These are phyloP conservation scores for Oreocharis arfaki DNA, from an alignment of 2,113 vertebrate species.

Conservation along the genomic window DNA sequence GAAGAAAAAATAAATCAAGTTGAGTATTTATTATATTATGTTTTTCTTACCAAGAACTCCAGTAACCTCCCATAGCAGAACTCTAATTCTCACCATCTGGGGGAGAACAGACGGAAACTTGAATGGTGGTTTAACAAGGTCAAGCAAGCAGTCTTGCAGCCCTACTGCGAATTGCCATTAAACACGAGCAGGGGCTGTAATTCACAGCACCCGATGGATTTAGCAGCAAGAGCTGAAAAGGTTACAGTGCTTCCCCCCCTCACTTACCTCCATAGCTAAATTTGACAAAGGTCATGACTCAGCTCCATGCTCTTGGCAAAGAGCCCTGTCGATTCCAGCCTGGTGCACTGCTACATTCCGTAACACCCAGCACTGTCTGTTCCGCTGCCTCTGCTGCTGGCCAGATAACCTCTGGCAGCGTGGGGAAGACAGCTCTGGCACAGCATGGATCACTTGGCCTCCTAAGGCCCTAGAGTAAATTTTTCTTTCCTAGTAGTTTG, in stretches of 20 bases:
- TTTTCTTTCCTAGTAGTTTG: not conserved
- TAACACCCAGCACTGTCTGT: not conserved
- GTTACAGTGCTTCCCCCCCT: not conserved
- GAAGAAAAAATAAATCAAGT: not conserved
- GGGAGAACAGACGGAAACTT: not conserved
- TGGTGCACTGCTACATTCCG: not conserved
- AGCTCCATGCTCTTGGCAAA: not conserved
- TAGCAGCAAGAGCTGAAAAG: not conserved
- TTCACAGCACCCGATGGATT: not conserved
- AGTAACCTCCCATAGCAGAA: not conserved
- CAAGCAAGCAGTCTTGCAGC: not conserved
- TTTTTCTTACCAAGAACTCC: not conserved
- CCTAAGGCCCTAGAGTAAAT: not conserved
- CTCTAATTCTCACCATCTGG: not conserved
- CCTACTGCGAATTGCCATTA: not conserved
- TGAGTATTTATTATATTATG: not conserved
- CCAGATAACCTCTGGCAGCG: not conserved
- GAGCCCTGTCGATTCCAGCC: not conserved
- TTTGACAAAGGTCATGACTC: not conserved
- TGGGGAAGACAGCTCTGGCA: not conserved
- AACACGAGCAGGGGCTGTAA: not conserved
- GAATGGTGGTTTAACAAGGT: not conserved
- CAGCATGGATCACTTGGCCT: not conserved
- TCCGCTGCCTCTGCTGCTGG: not conserved
- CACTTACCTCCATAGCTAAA: not conserved